phyloP scores from a whole-genome alignment of 2,888 invertebrate genomes.

The Priocnemis perturbator region DNA sequence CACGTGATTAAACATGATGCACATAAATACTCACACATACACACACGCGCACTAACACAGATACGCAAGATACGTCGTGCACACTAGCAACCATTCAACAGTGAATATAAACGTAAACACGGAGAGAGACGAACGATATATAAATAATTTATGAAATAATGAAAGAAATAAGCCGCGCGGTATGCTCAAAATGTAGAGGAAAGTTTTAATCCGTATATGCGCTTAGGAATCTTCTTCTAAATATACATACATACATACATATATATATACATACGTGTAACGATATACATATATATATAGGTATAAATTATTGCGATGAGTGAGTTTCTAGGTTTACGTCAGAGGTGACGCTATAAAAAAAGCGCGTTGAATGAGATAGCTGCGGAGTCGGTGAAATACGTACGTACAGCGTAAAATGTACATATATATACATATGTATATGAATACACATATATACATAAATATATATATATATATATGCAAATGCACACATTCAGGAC shows the following conservation, averaged over 20 bases:
- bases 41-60: neutral
- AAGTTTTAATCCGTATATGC: constrained; percentile 57
- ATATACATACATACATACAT: too few species aligned
- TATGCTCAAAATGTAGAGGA: constrained; percentile 70
- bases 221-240: constrained; percentile 40
- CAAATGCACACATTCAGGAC: constrained; percentile 2
- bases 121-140: constrained; percentile 3
- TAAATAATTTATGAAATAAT: constrained; percentile 12
- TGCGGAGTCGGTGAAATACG: constrained; percentile 30
- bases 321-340: constrained; percentile 1
- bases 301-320: too few species aligned
- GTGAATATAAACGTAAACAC: constrained; percentile 12
- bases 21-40: constrained; percentile 45
- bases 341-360: constrained; percentile 29
- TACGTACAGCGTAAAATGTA: constrained; percentile 35
- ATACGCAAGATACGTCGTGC: neutral
- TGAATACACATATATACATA: constrained; percentile 26
- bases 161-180: constrained; percentile 62
- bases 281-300: too few species aligned
- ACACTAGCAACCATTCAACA: neutral
- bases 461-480: constrained; percentile 18
- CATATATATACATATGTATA: constrained; percentile 31
- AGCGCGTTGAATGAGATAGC: constrained; percentile 28
- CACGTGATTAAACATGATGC: constrained; percentile 34
- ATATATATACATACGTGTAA: too few species aligned